Conservation (phyloP, 2,113 vertebrate genomes). For the Chrysemys picta region DNA sequence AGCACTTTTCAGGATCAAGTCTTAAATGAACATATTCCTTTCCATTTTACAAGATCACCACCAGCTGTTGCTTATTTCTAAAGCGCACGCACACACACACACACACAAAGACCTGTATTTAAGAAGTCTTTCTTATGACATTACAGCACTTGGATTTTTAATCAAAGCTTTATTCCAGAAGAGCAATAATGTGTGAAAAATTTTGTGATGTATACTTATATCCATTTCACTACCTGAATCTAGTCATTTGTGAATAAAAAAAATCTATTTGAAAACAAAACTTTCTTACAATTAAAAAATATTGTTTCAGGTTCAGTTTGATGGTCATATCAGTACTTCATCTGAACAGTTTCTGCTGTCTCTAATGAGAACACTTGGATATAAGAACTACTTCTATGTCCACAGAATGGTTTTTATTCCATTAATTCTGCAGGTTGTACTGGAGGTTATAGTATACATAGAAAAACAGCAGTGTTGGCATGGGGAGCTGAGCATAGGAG, state of each 20-base stretch:
- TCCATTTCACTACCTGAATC: background rate
- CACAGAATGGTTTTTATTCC: background rate
- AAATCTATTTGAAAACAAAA: background rate
- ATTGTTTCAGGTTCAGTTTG: background rate
- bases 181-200: background rate
- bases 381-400: accelerated
- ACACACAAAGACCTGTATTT: background rate
- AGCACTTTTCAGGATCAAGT: slow-evolving; percentile 15
- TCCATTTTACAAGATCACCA: slow-evolving; percentile 16
- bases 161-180: background rate
- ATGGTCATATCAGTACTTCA: background rate
- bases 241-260: background rate
- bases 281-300: background rate
- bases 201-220: background rate
- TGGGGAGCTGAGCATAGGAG: background rate
- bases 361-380: background rate
- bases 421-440: background rate
- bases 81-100: background rate
- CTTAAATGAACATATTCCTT: slow-evolving; percentile 32
- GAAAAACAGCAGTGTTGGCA: background rate
- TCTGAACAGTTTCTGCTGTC: background rate
- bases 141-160: slow-evolving; percentile 3
- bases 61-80: background rate
- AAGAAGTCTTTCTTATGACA: background rate
- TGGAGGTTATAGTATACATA: background rate